Conservation (phyloP, 1,140 invertebrate genomes). For the Rhynchophorus ferrugineus region DNA sequence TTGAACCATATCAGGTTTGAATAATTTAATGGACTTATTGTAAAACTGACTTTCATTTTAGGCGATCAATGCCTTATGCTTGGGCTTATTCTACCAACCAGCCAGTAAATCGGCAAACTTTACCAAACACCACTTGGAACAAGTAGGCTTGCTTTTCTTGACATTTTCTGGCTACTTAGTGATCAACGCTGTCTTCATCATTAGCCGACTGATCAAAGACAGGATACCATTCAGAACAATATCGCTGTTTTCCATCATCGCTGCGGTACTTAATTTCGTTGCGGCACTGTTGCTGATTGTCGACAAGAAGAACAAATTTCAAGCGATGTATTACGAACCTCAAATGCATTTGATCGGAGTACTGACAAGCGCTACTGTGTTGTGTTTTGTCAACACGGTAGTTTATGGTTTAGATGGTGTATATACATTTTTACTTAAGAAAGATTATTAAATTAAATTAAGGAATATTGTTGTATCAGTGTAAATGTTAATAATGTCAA, state of each 20-base stretch:
- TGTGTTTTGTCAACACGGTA: conserved; percentile 46
- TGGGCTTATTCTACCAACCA: conserved; percentile 50
- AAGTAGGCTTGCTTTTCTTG: conserved; percentile 50
- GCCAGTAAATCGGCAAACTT: conserved; percentile 41
- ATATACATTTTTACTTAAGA: conserved; percentile 43
- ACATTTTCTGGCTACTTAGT: conserved; percentile 52
- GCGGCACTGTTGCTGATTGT: conserved; percentile 44
- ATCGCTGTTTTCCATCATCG: conserved; percentile 53
- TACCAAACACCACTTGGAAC: conserved; percentile 44
- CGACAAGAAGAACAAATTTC: conserved; percentile 19
- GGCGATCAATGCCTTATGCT: conserved; percentile 35
- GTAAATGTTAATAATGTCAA: background rate
- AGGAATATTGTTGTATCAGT: background rate
- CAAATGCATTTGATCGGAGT: conserved; percentile 48
- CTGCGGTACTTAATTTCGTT: conserved; percentile 53
- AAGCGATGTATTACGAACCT: conserved; percentile 42
- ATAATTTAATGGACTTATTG: background rate
- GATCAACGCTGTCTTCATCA: conserved; percentile 54
- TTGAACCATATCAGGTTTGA: too few relatives aligned
- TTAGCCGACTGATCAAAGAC: conserved; percentile 53
- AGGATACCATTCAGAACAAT: conserved; percentile 57
- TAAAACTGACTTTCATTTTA: too few relatives aligned
- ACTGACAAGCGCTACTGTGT: conserved; percentile 49
- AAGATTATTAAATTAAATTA: conserved; percentile 27
- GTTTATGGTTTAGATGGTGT: conserved; percentile 49